Conservation (phyloP, 2,113 vertebrate species). For the Cephalopterus ornatus region DNA sequence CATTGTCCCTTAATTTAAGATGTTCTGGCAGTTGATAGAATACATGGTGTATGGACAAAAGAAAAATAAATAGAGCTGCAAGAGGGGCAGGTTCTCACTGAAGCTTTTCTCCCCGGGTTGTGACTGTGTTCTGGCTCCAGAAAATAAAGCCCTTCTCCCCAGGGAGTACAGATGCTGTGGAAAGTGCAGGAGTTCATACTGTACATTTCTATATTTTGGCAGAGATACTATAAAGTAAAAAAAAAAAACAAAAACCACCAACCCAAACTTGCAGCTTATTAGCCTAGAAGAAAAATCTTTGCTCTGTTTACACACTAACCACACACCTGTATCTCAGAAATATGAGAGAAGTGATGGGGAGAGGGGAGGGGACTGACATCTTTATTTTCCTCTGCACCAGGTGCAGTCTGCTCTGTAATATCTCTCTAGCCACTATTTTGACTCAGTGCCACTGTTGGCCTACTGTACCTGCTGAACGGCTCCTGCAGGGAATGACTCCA, state of each 20-base stretch:
- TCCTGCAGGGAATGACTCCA: constrained; percentile 52
- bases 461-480: constrained; percentile 42
- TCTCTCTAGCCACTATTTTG: constrained; percentile 42
- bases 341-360: neutral
- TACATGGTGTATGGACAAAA: neutral
- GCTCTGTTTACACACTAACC: constrained; percentile 31
- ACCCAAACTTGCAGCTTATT: neutral
- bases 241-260: neutral
- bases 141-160: neutral
- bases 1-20: neutral
- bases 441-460: constrained; percentile 53
- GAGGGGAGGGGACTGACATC: constrained; percentile 42
- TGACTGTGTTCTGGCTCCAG: neutral
- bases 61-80: neutral
- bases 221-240: neutral
- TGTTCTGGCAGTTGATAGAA: neutral
- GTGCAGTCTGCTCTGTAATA: constrained; percentile 37
- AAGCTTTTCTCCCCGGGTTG: too few species aligned
- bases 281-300: constrained; percentile 13
- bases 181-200: constrained; percentile 19
- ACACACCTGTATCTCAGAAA: constrained; percentile 55
- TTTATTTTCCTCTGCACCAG: constrained; percentile 42
- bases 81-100: neutral
- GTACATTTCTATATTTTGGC: neutral
- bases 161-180: neutral